Conservation (phyloP, 2,888 invertebrate genomes). For the Leistus spinibarbis region DNA sequence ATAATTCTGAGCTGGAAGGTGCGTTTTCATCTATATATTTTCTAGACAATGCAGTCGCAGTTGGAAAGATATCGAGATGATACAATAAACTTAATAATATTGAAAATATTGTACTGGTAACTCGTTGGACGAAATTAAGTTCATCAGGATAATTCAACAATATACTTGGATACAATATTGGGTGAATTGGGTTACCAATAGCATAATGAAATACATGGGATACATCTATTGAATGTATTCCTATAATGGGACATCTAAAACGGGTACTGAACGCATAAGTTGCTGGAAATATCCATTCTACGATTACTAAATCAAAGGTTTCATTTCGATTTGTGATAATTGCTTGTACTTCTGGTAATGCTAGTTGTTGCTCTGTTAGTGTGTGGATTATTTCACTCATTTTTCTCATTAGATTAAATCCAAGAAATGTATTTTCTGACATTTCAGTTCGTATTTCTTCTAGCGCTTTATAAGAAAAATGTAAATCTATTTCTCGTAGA, state of each 20-base stretch:
- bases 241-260: constrained; percentile 62
- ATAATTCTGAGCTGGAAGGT: constrained; percentile 46
- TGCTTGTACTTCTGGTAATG: constrained; percentile 42
- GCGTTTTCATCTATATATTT: constrained; percentile 41
- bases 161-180: constrained; percentile 60
- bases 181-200: constrained; percentile 62
- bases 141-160: constrained; percentile 57
- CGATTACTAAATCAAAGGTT: constrained; percentile 63
- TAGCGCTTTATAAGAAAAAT: constrained; percentile 48
- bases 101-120: constrained; percentile 18
- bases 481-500: constrained; percentile 55
- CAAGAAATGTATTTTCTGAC: not conserved
- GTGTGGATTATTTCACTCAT: constrained; percentile 45
- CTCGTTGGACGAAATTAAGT: constrained; percentile 53
- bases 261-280: constrained; percentile 61
- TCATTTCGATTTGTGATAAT: constrained; percentile 53
- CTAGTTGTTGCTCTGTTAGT: constrained; percentile 20
- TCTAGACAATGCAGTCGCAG: constrained; percentile 39
- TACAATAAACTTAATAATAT: not conserved
- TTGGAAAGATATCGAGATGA: not conserved
- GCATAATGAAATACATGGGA: constrained; percentile 59
- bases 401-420: constrained; percentile 13
- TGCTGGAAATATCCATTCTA: constrained; percentile 62
- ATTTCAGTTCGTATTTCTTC: not conserved
- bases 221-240: constrained; percentile 60